Evolutionary conservation across 2,888 invertebrate species (phyloP).

Genomic region (Drosophila merina): DNA sequence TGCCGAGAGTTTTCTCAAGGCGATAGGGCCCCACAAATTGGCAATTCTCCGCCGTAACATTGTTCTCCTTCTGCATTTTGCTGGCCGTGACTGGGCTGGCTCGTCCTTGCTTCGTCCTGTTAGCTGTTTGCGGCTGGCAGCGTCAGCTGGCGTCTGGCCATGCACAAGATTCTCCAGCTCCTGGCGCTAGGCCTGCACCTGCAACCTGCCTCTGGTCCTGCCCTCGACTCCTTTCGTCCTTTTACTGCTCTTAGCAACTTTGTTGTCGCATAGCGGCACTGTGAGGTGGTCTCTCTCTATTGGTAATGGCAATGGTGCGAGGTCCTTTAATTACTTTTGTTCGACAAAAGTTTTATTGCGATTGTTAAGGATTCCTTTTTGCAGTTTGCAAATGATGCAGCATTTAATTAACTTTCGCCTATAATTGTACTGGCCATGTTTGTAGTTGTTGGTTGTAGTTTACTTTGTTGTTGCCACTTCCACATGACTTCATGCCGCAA

Average conservation of each 20-base stretch:
- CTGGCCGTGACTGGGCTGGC: conserved; percentile 28
- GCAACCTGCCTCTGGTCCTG: conserved; percentile 14
- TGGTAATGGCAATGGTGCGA: conserved; percentile 26
- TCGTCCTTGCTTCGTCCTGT: conserved; percentile 28
- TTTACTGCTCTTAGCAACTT: conserved; percentile 43
- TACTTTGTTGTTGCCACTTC: conserved; percentile 22
- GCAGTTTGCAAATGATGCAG: conserved; percentile 53
- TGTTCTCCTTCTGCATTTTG: conserved; percentile 85
- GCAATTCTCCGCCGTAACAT: conserved; percentile 87
- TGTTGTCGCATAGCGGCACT: conserved; percentile 64
- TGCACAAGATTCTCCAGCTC: conserved; percentile 42
- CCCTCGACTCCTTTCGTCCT: conserved; percentile 9
- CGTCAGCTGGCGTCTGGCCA: conserved; percentile 58
- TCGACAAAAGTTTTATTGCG: conserved; percentile 65
- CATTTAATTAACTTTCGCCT: conserved; percentile 53
- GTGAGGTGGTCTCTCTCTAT: conserved; percentile 26
- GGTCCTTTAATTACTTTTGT: conserved; percentile 65
- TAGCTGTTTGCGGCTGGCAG: conserved; percentile 59
- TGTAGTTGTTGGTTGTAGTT: not conserved
- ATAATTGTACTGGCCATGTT: conserved; percentile 40
- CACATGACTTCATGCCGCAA: conserved; percentile 49
- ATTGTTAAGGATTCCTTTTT: conserved; percentile 53
- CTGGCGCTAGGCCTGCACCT: conserved; percentile 7
- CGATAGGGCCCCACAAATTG: conserved; percentile 99
- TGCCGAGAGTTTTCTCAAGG: conserved; percentile 99